Conservation (phyloP, 2,113 vertebrate species). For the Siphamia tubifer region DNA sequence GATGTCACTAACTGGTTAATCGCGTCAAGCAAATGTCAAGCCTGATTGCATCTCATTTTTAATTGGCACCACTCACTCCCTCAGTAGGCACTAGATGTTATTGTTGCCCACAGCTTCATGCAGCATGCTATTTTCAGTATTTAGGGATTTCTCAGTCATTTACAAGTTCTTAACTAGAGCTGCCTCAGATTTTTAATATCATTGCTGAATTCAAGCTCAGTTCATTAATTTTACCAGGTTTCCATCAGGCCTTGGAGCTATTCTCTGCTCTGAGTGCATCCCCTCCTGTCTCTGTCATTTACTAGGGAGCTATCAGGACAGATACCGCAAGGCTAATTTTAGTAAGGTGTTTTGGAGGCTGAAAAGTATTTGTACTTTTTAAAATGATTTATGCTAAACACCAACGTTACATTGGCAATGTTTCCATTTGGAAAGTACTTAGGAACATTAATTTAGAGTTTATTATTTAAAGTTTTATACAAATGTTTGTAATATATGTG, state of each 20-base stretch:
- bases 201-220: not conserved
- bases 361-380: too few relatives aligned
- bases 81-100: not conserved
- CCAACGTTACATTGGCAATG: too few relatives aligned
- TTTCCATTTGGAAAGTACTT: too few relatives aligned
- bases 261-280: not conserved
- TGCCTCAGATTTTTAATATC: not conserved
- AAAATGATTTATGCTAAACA: too few relatives aligned
- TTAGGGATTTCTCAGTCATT: not conserved
- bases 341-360: not conserved
- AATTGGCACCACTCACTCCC: conserved; percentile 41
- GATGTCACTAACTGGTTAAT: not conserved
- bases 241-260: not conserved
- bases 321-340: conserved; percentile 19
- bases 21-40: not conserved
- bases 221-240: conserved; percentile 23
- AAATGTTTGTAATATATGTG: too few relatives aligned
- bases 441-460: too few relatives aligned
- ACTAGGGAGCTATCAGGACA: conserved; percentile 7
- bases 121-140: not conserved
- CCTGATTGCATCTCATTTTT: conserved; percentile 30
- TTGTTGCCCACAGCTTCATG: not conserved
- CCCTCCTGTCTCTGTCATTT: conserved; percentile 12
- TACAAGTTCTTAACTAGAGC: not conserved
- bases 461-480: too few relatives aligned